These are phyloP conservation scores for Dryoscopus gambensis DNA, from an alignment of 2,113 vertebrate genomes.

Conservation along the genomic window DNA sequence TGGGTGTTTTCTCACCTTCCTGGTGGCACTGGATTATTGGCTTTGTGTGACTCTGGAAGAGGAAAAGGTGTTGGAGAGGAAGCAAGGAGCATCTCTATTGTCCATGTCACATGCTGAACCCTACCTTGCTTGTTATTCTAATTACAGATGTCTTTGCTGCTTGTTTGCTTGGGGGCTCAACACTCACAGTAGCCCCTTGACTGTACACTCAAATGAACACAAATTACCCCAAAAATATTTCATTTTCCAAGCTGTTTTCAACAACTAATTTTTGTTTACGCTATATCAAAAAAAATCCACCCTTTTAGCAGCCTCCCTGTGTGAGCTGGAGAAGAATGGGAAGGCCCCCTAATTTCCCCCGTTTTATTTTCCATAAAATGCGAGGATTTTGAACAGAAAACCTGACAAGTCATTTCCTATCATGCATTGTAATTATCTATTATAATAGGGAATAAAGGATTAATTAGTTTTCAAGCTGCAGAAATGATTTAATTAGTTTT, in stretches of 20 bases:
- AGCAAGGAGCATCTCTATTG: not conserved
- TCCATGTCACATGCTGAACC: not conserved
- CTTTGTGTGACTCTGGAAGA: not conserved
- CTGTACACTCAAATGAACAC: not conserved
- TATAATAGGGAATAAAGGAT: slow-evolving; percentile 66
- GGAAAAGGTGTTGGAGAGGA: not conserved
- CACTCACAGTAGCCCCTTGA: not conserved
- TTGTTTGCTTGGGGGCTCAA: not conserved
- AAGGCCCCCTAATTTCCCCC: not conserved
- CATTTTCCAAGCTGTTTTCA: not conserved
- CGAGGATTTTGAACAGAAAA: not conserved
- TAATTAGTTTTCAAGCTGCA: slow-evolving; percentile 69
- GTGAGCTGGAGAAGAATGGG: not conserved
- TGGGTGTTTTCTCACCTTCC: not conserved
- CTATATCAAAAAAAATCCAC: not conserved
- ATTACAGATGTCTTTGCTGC: not conserved
- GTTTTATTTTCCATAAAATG: not conserved
- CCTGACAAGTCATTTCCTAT: slow-evolving; percentile 60
- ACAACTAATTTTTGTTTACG: not conserved
- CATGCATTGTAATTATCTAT: slow-evolving; percentile 63
- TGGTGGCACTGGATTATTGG: not conserved
- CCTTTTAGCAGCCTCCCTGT: not conserved
- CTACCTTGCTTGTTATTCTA: not conserved
- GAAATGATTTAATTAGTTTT: slow-evolving; percentile 72
- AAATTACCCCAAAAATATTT: not conserved